Evolutionary conservation across 2,113 vertebrate species (phyloP).

Genomic region (Perca flavescens): DNA sequence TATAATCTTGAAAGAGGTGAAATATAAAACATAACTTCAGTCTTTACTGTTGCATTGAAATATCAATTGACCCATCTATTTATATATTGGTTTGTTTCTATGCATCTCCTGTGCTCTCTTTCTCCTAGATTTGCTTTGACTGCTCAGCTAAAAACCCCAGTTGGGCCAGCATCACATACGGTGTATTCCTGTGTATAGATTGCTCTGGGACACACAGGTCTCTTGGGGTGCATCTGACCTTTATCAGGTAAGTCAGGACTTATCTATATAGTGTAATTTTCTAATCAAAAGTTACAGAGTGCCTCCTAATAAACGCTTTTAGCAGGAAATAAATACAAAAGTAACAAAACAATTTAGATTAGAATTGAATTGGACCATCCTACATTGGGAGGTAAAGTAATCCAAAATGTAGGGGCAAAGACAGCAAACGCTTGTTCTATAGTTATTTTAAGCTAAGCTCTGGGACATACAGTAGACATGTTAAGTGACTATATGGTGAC

Average conservation of each 20-base stretch:
- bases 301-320: background rate
- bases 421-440: background rate
- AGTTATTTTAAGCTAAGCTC: background rate
- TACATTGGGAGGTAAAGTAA: background rate
- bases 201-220: conserved; percentile 96
- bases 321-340: background rate
- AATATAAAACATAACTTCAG: background rate
- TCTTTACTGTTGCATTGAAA: background rate
- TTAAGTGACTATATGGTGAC: background rate
- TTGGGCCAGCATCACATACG: conserved; percentile 97
- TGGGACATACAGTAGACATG: background rate
- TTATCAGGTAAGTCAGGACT: conserved; percentile 88
- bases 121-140: conserved; percentile 91
- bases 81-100: background rate
- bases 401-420: background rate
- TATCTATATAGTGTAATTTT: background rate
- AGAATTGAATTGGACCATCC: background rate
- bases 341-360: background rate
- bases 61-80: background rate
- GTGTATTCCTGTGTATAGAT: conserved; percentile 97
- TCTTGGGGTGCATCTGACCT: conserved; percentile 94
- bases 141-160: conserved; percentile 96
- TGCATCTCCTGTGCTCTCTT: background rate
- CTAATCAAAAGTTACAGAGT: background rate
- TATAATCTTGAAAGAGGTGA: background rate